Conservation (phyloP, 2,113 vertebrate genomes). For the Carassius carassius region DNA sequence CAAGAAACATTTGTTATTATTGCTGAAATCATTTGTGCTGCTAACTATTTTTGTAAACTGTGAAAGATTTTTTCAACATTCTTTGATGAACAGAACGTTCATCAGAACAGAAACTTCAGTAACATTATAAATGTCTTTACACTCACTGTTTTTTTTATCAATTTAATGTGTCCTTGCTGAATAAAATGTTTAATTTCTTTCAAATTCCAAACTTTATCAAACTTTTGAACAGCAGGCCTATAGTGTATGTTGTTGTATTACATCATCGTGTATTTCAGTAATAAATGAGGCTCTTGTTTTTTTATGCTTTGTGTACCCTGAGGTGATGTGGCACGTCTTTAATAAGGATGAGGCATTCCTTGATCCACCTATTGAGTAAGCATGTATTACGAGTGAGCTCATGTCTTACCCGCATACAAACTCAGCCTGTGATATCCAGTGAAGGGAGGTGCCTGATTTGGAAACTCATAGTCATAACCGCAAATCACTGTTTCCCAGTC, state of each 20-base stretch:
- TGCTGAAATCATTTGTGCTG: background rate
- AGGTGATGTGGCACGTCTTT: background rate
- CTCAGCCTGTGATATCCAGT: background rate
- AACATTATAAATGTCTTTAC: background rate
- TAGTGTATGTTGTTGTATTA: background rate
- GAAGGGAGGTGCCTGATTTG: slow-evolving; percentile 13
- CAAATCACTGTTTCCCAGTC: slow-evolving; percentile 3
- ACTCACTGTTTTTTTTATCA: background rate
- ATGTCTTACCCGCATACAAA: slow-evolving; percentile 29
- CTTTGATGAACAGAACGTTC: background rate
- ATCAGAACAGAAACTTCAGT: background rate
- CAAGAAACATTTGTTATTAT: background rate
- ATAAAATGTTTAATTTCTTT: background rate
- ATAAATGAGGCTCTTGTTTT: background rate
- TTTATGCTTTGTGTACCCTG: background rate
- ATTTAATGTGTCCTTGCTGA: background rate
- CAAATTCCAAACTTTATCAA: background rate
- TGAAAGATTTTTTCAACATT: background rate
- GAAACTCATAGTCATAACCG: slow-evolving; percentile 39
- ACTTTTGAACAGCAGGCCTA: no score
- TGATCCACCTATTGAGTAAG: slow-evolving; percentile 42
- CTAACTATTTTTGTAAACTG: background rate
- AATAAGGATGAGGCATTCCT: slow-evolving; percentile 8
- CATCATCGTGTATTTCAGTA: background rate
- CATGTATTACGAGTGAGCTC: slow-evolving; percentile 19